Evolutionary conservation across 2,888 invertebrate species (phyloP), one percentile per base, ranked within the genome.

Genomic region (Theretra japonica): DNA sequence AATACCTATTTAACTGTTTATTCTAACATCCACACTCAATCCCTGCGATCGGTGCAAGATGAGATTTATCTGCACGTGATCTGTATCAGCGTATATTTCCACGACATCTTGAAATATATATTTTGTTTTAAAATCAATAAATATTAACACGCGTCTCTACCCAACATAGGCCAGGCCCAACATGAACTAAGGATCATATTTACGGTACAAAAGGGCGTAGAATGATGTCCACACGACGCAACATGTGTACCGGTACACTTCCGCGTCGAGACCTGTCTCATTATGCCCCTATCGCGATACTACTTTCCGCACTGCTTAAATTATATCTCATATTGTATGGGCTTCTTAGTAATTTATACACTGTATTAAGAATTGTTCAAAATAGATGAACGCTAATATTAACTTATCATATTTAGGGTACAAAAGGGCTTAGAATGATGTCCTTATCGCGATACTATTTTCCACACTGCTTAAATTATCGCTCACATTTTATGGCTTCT

Each of bases 221-320:
- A 83, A 81, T 83, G 84, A 86, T 85, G 84, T 83, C 85, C 82
- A 82, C 80, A 81, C 77, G 74, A 76, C 70, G 78, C 80, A 79
- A 85, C 80, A 85, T 88, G 89, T 88, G 87, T 83, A 84, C 83
- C 85, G 81, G 73, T 75, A 76, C 79, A 83, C 82, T 89, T 88
- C 87, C 88, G 83, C 80, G 73, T 80, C 72, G 33, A 71, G 72
- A 73, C 77, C 74, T 76, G 79, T 79, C 74, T 81, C 75, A 79
- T 80, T 80, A 75, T 77, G 71, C 79, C 72, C 73, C 73, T 76
- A 73, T 71, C 69, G 69, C 75, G 65, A 71, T 72, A 23, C 11
- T 33, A 33, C 41, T 62, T 62, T 33, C 8, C 62, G 21, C 62
- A 21, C 62, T n/a, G 21, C 41, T 21, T 62, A 41, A 62, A 62